Conservation (phyloP, 2,888 invertebrate genomes). For the Andrena dorsata region DNA sequence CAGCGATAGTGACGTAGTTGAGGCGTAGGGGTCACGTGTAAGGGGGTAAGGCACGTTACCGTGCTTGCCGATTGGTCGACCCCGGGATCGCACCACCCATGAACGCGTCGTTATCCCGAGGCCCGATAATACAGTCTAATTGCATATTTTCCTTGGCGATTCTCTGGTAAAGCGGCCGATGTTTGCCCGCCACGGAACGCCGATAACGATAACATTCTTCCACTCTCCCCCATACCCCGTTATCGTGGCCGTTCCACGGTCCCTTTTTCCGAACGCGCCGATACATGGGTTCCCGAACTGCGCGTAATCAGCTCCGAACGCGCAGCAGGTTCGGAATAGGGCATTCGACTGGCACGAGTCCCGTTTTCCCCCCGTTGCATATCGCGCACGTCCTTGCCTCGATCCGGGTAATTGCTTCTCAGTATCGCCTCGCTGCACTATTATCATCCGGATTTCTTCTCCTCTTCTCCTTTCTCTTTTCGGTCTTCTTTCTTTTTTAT, state of each 20-base stretch:
- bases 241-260: constrained; percentile 43
- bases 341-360: not conserved
- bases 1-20: constrained; percentile 76
- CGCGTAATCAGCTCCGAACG: constrained; percentile 7
- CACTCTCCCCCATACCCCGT: constrained; percentile 48
- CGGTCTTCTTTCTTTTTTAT: constrained; percentile 3
- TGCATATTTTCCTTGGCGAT: constrained; percentile 65
- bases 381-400: not conserved
- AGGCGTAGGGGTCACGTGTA: constrained; percentile 77
- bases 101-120: constrained; percentile 65
- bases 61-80: constrained; percentile 75
- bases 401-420: not conserved
- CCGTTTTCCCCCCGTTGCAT: not conserved
- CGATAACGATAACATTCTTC: constrained; percentile 70
- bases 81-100: constrained; percentile 79
- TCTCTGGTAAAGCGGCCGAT: constrained; percentile 56
- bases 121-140: constrained; percentile 56
- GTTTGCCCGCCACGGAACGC: constrained; percentile 64
- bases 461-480: not conserved
- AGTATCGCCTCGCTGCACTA: not conserved
- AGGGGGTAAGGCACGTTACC: constrained; percentile 81
- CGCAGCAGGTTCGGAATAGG: not conserved
- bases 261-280: constrained; percentile 42
- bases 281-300: constrained; percentile 17
- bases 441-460: constrained; percentile 13